Evolutionary conservation across 2,113 vertebrate species (phyloP), one percentile per base, ranked within the genome.

Genomic region (Caranx ignobilis): DNA sequence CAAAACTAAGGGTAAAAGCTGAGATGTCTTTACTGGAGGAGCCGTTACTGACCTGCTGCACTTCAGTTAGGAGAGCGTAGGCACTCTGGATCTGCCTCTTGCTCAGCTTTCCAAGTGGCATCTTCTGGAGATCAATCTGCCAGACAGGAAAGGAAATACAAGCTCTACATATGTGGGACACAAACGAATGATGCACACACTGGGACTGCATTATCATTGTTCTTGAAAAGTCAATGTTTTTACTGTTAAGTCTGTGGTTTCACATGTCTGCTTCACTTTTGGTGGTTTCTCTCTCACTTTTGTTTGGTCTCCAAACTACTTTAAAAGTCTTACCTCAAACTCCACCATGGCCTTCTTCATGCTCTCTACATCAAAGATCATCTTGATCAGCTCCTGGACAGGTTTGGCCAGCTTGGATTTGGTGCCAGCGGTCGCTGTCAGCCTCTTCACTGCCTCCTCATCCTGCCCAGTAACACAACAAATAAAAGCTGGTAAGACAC

Each of bases 341-440:
- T 99, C 98, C 92, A 99, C 98, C 98, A 99, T 97, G 55, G 98
- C 98, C 85, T 99, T 99, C 92, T 99, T 99, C 98, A 99, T 99
- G 92, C 97, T 99, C 75, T 99, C 98, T 76, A 99, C 97, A 56
- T 99, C 98, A 82, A 99, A 99, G 85, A 99, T 98, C 94, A 96
- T 95, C 79, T 97, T 96, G 78, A 99, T 99, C 32, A 99, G 96
- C 13, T 98, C 96, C 79, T 99, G 98, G 26, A 99, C 94, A 0
- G 97, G 95, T 79, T 96, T 97, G 26, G 95, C 89, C 6, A 99
- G 96, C 83, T 95, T 94, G 32, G 98, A 99, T 71, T 98, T 98
- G 11, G 96, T 95, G 15, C 98, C 98, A 0, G 97, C 95, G 11
- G 90, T 93, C 10, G 96, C 96, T 0, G 97, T 98, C 81, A 99